Base-by-base conservation (phyloP, 2,113 vertebrate species). In the Paraplagusia blochii region DNA sequence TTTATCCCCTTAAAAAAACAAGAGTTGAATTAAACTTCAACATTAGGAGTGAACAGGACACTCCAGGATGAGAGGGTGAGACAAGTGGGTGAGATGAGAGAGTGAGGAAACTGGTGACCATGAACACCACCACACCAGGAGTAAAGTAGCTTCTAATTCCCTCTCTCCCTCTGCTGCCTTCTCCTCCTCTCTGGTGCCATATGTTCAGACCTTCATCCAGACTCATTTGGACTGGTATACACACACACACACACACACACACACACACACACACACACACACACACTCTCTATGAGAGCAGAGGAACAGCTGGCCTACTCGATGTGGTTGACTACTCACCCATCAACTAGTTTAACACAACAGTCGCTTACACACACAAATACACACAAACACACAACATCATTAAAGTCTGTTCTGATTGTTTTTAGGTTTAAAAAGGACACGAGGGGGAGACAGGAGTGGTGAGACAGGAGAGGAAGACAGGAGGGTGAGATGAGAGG, bases 321-420 rank as follows among this genome's bases (percentile, higher is more conserved):
- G 76, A 85, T 83, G 85, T 81, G 82, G 82, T 83, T 82, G 80
- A 81, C 79, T 85, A 78, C 82, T 73, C 35, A 63, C 79, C 70
- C 82, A 82, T 83, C 85, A 85, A 78, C 76, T 54, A 61, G 61
- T 66, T 73, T 75, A 58, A 69, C 45, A 55, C 43, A 44, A 12
- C 11, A 19, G 53, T 38, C 51, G 50, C 19, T 44, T 45, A 50
- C 58, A 54, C 46, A 52, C 49, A 35, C 60, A 46, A 15, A 61
- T 56, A 56, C 33, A 45, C 35, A 56, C 43, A 54, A 44, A 52
- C 66, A n/a, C 58, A 34, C 50, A 46, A 63, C 55, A 58, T 55
- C 65, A 73, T 74, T 60, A 66, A 73, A 59, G 53, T 45, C 42
- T 33, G 46, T 59, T 22, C 59, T 73, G 69, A 67, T 59, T 47